Base-by-base conservation (phyloP, 2,113 vertebrate genomes). In the Fulmarus glacialis region DNA sequence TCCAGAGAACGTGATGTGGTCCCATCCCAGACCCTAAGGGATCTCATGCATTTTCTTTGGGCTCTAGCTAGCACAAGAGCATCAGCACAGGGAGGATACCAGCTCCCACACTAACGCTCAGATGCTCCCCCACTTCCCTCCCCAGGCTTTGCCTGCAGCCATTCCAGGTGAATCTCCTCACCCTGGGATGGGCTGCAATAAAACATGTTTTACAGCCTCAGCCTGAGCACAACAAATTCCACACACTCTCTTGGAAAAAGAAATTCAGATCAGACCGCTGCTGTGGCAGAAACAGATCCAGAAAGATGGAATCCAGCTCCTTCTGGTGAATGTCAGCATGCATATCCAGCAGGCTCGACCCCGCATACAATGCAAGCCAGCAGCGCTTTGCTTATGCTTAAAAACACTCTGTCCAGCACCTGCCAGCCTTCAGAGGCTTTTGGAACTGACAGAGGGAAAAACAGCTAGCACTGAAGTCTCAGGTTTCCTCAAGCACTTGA, bases 221-320 rank as follows among this genome's bases (percentile, higher is more conserved):
- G 85, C 50, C 45, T 15, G 58, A 83, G 50, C 40, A 18, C 58
- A 43, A 59, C 3, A 1, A 86, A 70, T 78, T 91, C 91, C 86
- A 95, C 3, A 0, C 6, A 0, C 75, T 62, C 55, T 91, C 55
- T 50, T 11, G 20, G 53, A 94, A 48, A 58, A 80, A 96, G 32
- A 66, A 70, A 81, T 70, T 70, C 24, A 23, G 42, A 63, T 59
- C 64, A 32, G 78, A 11, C 16, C 21, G 2, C 30, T 86, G 62
- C 53, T 26, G 83, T 7, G 8, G 30, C 50, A 90, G 38, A 90
- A 96, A 87, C 63, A 59, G 36, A 74, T 15, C 55, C 77, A 87
- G 63, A 38, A 59, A 55, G 75, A 81, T 15, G 26, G 55, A 97
- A 89, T 78, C 68, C 95, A 94, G 93, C 64, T 84, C 89, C 87